phyloP scores from a whole-genome alignment of 2,888 invertebrate genomes.

The Pristionchus exspectatus region DNA sequence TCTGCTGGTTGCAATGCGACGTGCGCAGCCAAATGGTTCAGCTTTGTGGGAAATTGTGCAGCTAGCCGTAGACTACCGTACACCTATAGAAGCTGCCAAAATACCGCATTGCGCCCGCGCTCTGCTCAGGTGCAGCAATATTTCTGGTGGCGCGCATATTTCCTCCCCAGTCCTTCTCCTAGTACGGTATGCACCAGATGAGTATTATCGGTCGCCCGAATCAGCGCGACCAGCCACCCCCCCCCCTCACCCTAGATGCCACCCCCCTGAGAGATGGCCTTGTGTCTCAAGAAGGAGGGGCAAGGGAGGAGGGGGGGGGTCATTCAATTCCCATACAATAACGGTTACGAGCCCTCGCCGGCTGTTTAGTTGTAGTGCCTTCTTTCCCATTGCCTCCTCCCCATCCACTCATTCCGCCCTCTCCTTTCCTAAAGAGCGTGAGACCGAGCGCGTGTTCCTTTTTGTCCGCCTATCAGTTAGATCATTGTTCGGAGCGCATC shows the following conservation, averaged over 20 bases:
- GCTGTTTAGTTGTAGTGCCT: slow-evolving; percentile 44
- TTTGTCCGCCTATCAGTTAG: not conserved
- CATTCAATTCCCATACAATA: slow-evolving; percentile 53
- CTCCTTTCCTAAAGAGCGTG: slow-evolving; percentile 28
- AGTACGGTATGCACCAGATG: slow-evolving; percentile 20
- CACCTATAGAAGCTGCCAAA: not conserved
- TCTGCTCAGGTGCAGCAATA: not conserved
- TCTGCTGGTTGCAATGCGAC: not conserved
- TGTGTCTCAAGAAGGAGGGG: slow-evolving; percentile 38
- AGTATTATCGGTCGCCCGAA: not conserved
- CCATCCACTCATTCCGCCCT: not conserved
- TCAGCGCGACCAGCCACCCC: not conserved
- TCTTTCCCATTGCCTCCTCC: slow-evolving; percentile 5
- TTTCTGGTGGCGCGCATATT: not conserved
- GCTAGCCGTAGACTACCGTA: not conserved
- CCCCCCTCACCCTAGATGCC: not conserved
- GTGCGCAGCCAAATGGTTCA: not conserved
- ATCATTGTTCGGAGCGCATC: not conserved
- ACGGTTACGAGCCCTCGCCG: slow-evolving; percentile 41
- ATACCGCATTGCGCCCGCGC: not conserved
- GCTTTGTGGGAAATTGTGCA: not conserved
- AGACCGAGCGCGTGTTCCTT: not conserved
- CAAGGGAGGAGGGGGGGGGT: not conserved
- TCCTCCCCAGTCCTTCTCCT: not conserved
- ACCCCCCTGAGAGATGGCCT: slow-evolving; percentile 42